A percentile compares a stretch with the other conserved stretches of the same genome.
These are phyloP conservation scores for Ptyas mucosa DNA, from an alignment of 2,113 vertebrate species.

Conservation along the genomic window DNA sequence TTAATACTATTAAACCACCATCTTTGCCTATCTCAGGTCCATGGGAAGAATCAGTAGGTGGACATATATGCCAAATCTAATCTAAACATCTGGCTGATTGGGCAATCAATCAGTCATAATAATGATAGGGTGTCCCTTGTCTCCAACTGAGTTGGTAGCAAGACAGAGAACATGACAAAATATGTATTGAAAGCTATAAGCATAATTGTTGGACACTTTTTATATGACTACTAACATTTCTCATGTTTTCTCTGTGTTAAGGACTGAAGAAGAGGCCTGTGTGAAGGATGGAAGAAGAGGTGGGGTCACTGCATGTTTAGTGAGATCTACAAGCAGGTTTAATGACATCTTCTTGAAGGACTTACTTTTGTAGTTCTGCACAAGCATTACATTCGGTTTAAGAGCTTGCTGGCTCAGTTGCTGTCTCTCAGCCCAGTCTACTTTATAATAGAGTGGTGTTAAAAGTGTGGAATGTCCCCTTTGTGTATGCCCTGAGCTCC, in stretches of 20 bases:
- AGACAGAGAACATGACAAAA: neutral
- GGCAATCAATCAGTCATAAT: neutral
- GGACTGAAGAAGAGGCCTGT: neutral
- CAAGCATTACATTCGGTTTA: neutral
- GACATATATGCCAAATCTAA: neutral
- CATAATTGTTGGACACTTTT: neutral
- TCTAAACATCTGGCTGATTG: neutral
- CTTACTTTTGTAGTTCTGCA: neutral
- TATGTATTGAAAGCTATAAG: neutral
- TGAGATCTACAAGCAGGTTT: neutral
- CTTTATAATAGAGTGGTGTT: neutral
- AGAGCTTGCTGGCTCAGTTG: neutral
- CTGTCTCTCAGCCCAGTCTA: neutral
- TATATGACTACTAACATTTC: neutral
- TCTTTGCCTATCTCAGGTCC: neutral
- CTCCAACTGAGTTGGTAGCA: neutral
- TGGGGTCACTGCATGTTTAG: neutral
- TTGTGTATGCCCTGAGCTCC: neutral
- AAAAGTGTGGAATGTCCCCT: neutral
- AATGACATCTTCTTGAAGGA: neutral
- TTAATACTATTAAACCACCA: neutral
- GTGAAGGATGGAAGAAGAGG: neutral
- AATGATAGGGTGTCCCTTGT: neutral
- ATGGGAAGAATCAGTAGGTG: neutral
- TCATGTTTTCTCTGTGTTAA: neutral